Percentiles rank a stretch among this genome's conserved stretches.
These are phyloP conservation scores for Alviniconcha strummeri DNA, from an alignment of 2,888 invertebrate species.

Conservation along the genomic window DNA sequence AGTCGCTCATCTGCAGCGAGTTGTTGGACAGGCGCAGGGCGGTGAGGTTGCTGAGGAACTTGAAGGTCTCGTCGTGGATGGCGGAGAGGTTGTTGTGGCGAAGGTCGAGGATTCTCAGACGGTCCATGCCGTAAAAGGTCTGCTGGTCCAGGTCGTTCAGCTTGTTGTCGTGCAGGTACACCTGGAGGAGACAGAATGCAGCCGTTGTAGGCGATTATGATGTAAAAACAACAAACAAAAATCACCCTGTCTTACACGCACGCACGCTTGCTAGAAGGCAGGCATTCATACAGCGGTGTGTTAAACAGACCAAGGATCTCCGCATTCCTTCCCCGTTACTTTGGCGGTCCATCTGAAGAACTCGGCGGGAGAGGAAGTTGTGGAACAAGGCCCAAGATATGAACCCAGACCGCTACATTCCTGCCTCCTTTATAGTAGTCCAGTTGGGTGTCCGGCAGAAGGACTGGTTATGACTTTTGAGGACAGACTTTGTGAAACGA, in stretches of 20 bases:
- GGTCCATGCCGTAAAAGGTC: slow-evolving; percentile 57
- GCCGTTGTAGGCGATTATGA: not conserved
- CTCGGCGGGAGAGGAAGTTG: slow-evolving; percentile 51
- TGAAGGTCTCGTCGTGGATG: slow-evolving; percentile 51
- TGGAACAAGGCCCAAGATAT: slow-evolving; percentile 51
- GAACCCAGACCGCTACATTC: not conserved
- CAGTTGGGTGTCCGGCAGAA: slow-evolving; percentile 39
- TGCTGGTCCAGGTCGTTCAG: slow-evolving; percentile 52
- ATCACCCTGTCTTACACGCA: too few relatives aligned
- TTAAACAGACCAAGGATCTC: too few relatives aligned
- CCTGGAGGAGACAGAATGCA: not conserved
- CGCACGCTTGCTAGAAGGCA: too few relatives aligned
- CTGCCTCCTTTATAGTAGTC: slow-evolving; percentile 45
- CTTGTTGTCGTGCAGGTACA: slow-evolving; percentile 55
- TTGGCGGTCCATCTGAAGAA: slow-evolving; percentile 61
- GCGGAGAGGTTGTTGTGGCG: slow-evolving; percentile 52
- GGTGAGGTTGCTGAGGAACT: slow-evolving; percentile 51
- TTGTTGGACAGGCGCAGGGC: slow-evolving; percentile 52
- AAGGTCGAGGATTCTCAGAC: slow-evolving; percentile 54
- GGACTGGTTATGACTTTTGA: too few relatives aligned
- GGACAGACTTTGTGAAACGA: too few relatives aligned
- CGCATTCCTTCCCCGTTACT: slow-evolving; percentile 20
- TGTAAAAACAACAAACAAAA: not conserved
- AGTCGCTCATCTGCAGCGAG: slow-evolving; percentile 37
- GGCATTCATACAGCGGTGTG: too few relatives aligned